phyloP scores from a whole-genome alignment of 2,888 invertebrate genomes.

The Trissolcus japonicus region DNA sequence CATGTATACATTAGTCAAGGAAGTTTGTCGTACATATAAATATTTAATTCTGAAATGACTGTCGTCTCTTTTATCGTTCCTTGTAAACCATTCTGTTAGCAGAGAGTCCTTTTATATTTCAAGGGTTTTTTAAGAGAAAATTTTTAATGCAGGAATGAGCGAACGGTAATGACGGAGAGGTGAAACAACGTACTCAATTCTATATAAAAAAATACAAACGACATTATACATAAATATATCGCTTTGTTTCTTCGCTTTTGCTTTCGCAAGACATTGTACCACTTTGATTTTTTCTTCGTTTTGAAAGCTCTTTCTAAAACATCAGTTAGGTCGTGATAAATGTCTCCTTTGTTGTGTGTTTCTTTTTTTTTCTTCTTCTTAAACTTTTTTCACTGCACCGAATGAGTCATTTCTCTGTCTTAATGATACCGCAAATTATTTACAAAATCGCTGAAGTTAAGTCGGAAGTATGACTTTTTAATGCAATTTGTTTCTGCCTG shows the following conservation, averaged over 20 bases:
- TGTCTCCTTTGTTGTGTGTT: too few relatives aligned
- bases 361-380: too few relatives aligned
- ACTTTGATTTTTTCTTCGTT: not conserved
- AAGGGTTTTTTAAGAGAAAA: conserved; percentile 32
- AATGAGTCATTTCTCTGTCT: too few relatives aligned
- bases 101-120: conserved; percentile 36
- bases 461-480: too few relatives aligned
- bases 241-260: not conserved
- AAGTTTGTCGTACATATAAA: conserved; percentile 41
- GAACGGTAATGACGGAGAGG: conserved; percentile 31
- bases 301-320: not conserved
- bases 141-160: conserved; percentile 38
- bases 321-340: not conserved
- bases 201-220: conserved; percentile 20
- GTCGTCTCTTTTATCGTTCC: conserved; percentile 40
- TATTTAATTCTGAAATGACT: conserved; percentile 36
- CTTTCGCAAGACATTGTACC: not conserved
- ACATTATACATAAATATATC: conserved; percentile 4
- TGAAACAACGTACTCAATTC: conserved; percentile 17
- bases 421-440: too few relatives aligned
- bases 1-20: conserved; percentile 46
- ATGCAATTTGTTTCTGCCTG: too few relatives aligned
- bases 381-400: too few relatives aligned
- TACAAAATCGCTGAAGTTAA: too few relatives aligned
- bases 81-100: conserved; percentile 42